A percentile compares a stretch with the other conserved stretches of the same genome.
Conservation (phyloP, 2,888 invertebrate genomes). For the Diaprepes abbreviatus region DNA sequence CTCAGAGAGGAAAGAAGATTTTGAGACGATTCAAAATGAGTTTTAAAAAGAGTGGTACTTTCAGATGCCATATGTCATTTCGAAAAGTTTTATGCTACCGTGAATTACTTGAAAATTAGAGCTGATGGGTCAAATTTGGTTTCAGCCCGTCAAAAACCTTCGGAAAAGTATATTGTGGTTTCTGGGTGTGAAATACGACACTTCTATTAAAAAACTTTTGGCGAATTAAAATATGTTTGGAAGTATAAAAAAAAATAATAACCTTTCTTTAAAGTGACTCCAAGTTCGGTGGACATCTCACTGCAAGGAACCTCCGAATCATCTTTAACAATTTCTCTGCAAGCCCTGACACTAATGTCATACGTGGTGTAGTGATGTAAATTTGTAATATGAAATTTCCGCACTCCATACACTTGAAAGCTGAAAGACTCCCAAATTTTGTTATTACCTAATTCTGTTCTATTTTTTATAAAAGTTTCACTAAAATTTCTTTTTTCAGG, state of each 20-base stretch:
- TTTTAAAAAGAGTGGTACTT: too few species aligned
- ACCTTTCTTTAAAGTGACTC: conserved; percentile 66
- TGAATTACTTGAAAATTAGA: too few species aligned
- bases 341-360: conserved; percentile 82
- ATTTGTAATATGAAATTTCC: conserved; percentile 72
- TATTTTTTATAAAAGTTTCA: conserved; percentile 51
- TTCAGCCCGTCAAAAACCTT: too few species aligned
- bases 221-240: too few species aligned
- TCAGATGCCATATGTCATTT: too few species aligned
- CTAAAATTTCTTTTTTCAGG: conserved; percentile 37
- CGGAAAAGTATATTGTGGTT: too few species aligned
- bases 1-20: too few species aligned
- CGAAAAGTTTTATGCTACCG: too few species aligned
- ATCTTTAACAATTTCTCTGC: conserved; percentile 74
- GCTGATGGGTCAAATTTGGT: too few species aligned
- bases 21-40: too few species aligned
- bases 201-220: too few species aligned
- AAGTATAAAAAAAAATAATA: conserved; percentile 45
- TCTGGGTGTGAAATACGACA: too few species aligned
- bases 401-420: conserved; percentile 62
- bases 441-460: conserved; percentile 56
- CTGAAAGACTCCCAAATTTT: conserved; percentile 58
- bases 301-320: conserved; percentile 71
- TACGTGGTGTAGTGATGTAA: conserved; percentile 86
- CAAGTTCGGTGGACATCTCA: conserved; percentile 66